Evolutionary conservation across 2,888 invertebrate genomes (phyloP).

Genomic region (Spilosoma lubricipeda): DNA sequence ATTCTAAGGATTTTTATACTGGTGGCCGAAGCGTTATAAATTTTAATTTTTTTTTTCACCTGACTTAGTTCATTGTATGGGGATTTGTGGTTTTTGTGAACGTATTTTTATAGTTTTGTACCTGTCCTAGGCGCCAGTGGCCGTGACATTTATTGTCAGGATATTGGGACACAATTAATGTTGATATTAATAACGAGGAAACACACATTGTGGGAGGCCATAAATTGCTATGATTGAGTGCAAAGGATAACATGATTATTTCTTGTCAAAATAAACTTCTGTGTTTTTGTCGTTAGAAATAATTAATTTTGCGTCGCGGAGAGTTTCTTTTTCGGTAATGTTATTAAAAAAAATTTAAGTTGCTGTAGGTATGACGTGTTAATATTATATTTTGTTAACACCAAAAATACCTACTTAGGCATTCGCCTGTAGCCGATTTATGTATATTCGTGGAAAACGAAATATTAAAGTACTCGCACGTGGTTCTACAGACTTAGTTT

Average conservation of each 20-base stretch:
- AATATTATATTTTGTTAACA: not conserved
- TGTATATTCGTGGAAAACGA: not conserved
- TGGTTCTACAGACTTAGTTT: not conserved
- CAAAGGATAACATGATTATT: slow-evolving; percentile 63
- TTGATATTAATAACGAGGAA: slow-evolving; percentile 84
- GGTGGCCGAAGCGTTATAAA: slow-evolving; percentile 83
- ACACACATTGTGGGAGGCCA: slow-evolving; percentile 69
- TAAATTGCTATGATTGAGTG: slow-evolving; percentile 77
- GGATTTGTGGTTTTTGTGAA: slow-evolving; percentile 76
- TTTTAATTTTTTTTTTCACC: slow-evolving; percentile 73
- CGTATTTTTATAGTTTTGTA: slow-evolving; percentile 75
- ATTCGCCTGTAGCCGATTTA: not conserved
- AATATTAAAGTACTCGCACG: not conserved
- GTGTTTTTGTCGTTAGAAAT: slow-evolving; percentile 60
- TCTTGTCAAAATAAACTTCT: slow-evolving; percentile 74
- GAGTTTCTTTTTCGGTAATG: not conserved
- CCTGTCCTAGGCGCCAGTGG: slow-evolving; percentile 85
- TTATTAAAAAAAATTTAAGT: not conserved
- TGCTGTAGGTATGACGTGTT: not conserved
- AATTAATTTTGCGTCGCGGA: slow-evolving; percentile 28
- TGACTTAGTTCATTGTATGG: slow-evolving; percentile 76
- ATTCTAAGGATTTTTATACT: slow-evolving; percentile 80
- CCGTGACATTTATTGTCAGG: slow-evolving; percentile 83
- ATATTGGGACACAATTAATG: slow-evolving; percentile 85
- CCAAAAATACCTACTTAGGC: not conserved